Evolutionary conservation across 2,888 invertebrate species (phyloP).

Genomic region (Drosophila engyochracea): DNA sequence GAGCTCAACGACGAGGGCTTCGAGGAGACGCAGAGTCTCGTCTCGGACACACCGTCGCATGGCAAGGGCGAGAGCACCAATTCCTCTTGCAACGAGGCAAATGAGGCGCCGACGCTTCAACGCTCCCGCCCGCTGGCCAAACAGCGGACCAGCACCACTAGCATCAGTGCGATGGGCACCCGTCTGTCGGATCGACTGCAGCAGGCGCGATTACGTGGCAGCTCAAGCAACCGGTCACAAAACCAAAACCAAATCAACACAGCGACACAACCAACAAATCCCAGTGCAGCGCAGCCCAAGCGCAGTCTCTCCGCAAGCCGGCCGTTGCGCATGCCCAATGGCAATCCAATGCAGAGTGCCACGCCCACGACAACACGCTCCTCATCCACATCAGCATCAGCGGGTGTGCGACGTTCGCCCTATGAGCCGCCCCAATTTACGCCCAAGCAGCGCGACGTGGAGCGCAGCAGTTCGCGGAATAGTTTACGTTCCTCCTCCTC

Average conservation of each 20-base stretch:
- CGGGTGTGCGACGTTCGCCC: constrained; percentile 42
- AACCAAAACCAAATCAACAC: constrained; percentile 41
- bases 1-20: constrained; percentile 95
- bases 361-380: constrained; percentile 86
- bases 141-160: constrained; percentile 63
- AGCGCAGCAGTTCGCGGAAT: constrained; percentile 91
- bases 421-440: constrained; percentile 46
- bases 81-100: constrained; percentile 91
- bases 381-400: constrained; percentile 37
- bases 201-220: constrained; percentile 60
- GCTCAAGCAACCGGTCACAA: constrained; percentile 58
- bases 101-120: constrained; percentile 84
- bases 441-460: constrained; percentile 87
- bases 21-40: constrained; percentile 95
- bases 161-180: constrained; percentile 60
- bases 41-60: constrained; percentile 94
- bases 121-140: constrained; percentile 62
- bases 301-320: constrained; percentile 84
- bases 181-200: constrained; percentile 74
- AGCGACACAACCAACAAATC: constrained; percentile 11
- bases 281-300: constrained; percentile 40
- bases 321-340: constrained; percentile 86
- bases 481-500: constrained; percentile 94
- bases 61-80: constrained; percentile 88
- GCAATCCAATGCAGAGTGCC: constrained; percentile 88